phyloP scores from a whole-genome alignment of 1,140 invertebrate genomes.

The Atopsyche davidsoni region DNA sequence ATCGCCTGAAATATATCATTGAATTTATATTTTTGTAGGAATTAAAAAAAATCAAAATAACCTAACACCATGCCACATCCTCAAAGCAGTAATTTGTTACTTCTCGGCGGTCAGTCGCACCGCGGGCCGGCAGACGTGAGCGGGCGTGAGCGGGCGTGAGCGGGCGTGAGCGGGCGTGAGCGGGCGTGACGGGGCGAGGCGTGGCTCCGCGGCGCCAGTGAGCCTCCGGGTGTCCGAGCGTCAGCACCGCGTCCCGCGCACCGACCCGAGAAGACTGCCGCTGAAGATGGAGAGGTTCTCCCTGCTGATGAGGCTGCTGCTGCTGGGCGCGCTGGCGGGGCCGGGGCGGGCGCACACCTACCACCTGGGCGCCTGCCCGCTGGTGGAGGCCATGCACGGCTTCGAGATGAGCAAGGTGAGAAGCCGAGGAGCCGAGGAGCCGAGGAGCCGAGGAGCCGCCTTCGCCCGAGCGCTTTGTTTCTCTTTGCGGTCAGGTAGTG shows the following conservation, averaged over 20 bases:
- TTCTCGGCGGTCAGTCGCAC: too few relatives aligned
- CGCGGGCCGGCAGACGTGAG: not conserved
- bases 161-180: too few relatives aligned
- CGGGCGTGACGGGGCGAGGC: not conserved
- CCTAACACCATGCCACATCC: too few relatives aligned
- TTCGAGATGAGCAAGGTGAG: conserved; percentile 69
- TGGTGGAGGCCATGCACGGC: conserved; percentile 60
- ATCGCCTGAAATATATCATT: too few relatives aligned
- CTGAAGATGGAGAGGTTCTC: not conserved
- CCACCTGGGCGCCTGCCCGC: conserved; percentile 67
- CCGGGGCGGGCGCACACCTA: conserved; percentile 53
- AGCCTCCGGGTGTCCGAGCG: conserved; percentile 1
- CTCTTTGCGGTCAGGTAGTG: too few relatives aligned
- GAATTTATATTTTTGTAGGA: too few relatives aligned
- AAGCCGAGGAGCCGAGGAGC: too few relatives aligned
- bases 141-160: too few relatives aligned
- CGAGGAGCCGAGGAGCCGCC: too few relatives aligned
- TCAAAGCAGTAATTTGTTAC: too few relatives aligned
- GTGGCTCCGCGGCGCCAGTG: conserved; percentile 4
- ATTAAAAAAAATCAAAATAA: too few relatives aligned
- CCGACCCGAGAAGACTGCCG: not conserved
- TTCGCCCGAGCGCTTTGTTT: too few relatives aligned
- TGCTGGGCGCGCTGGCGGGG: conserved; percentile 30
- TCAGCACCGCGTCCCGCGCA: conserved; percentile 11
- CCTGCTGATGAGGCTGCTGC: not conserved